phyloP scores from a whole-genome alignment of 1,140 invertebrate species.

The Brachionus koreanus region DNA sequence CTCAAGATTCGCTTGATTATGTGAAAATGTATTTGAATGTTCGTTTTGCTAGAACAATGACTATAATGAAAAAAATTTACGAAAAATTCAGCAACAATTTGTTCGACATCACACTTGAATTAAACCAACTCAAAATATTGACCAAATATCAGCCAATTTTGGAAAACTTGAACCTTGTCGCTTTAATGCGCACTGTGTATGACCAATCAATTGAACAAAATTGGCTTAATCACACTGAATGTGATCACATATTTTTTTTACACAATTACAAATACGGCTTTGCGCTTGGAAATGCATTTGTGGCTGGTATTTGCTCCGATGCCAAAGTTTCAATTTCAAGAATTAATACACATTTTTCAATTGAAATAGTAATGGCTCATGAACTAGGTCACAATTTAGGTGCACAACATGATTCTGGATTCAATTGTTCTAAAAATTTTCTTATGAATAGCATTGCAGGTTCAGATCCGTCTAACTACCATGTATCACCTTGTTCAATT shows the following conservation, averaged over 20 bases:
- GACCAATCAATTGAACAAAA: neutral
- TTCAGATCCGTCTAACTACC: neutral
- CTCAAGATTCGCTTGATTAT: neutral
- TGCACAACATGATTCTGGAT: neutral
- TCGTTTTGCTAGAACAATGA: neutral
- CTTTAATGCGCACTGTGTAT: neutral
- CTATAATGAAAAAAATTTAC: neutral
- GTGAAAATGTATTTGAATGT: constrained; percentile 8
- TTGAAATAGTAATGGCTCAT: neutral
- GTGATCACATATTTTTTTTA: neutral
- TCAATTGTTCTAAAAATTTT: neutral
- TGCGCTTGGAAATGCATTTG: neutral
- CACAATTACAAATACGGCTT: neutral
- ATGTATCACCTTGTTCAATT: neutral
- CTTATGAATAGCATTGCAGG: neutral
- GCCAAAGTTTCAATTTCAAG: neutral
- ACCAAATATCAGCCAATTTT: neutral
- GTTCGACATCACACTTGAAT: neutral
- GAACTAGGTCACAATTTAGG: neutral
- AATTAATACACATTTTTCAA: neutral
- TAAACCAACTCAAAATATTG: neutral
- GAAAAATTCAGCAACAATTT: neutral
- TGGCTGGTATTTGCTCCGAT: neutral
- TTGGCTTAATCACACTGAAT: neutral
- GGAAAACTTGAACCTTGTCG: neutral